Conservation (phyloP, 64 coral and sea anemone genomes). For the Trachythela sp. region DNA sequence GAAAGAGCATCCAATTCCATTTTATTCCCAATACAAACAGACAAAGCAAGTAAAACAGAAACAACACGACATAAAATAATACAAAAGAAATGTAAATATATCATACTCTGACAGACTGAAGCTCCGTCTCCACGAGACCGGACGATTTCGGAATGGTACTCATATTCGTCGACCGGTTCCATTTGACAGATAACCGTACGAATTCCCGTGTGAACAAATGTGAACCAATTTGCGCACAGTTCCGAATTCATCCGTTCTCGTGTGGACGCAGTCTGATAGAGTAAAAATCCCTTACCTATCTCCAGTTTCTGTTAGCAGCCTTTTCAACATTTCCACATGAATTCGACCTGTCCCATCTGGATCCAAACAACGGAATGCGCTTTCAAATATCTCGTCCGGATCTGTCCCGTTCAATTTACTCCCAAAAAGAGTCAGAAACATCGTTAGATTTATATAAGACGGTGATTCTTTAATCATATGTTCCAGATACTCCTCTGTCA, state of each 20-base stretch:
- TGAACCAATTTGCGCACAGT: too few species aligned
- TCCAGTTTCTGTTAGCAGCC: background rate
- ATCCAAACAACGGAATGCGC: slow-evolving; percentile 5
- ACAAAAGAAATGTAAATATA: background rate
- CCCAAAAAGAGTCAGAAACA: background rate
- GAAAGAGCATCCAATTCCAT: too few species aligned
- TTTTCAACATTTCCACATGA: background rate
- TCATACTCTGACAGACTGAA: too few species aligned
- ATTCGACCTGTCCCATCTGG: background rate
- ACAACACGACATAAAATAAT: background rate
- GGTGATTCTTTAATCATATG: background rate
- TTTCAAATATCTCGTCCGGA: background rate
- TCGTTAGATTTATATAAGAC: background rate
- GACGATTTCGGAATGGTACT: too few species aligned
- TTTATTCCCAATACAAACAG: background rate
- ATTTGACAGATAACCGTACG: too few species aligned
- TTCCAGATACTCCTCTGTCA: background rate
- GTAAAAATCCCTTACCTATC: background rate
- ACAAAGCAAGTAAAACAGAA: background rate
- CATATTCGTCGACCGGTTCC: too few species aligned
- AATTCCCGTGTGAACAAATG: too few species aligned
- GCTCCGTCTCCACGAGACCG: too few species aligned
- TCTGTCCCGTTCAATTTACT: background rate
- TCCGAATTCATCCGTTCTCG: too few species aligned
- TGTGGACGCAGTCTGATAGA: background rate